These are phyloP conservation scores for Frankliniella fusca DNA, from an alignment of 2,888 invertebrate genomes.

Conservation along the genomic window DNA sequence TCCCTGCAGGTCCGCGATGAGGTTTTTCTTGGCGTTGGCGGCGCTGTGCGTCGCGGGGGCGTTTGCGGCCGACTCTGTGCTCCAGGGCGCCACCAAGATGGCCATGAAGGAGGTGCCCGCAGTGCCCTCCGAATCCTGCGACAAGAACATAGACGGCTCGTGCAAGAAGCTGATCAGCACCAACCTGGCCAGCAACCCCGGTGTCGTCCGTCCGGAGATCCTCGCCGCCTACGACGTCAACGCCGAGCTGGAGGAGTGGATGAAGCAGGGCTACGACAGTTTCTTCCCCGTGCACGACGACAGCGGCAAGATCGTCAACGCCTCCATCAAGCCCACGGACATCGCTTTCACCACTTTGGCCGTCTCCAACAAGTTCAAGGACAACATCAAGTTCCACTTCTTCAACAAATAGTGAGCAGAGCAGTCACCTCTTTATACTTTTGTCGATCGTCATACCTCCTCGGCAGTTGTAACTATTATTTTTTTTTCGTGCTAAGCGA, in stretches of 20 bases:
- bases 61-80: not conserved
- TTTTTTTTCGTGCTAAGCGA: slow-evolving; percentile 40
- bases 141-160: not conserved
- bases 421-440: not conserved
- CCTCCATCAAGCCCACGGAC: slow-evolving; percentile 38
- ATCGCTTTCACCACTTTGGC: slow-evolving; percentile 51
- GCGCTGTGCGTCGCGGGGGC: not conserved
- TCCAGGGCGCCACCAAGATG: not conserved
- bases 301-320: slow-evolving; percentile 21
- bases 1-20: not conserved
- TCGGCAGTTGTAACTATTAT: not conserved
- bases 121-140: not conserved
- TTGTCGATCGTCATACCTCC: not conserved
- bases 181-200: not conserved
- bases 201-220: not conserved
- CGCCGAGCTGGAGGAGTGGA: not conserved
- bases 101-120: not conserved
- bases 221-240: not conserved
- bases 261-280: not conserved
- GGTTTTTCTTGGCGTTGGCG: not conserved
- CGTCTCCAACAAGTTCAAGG: slow-evolving; percentile 29
- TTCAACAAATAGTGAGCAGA: slow-evolving; percentile 53
- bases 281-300: slow-evolving; percentile 23
- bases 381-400: slow-evolving; percentile 59
- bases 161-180: not conserved